phyloP scores from a whole-genome alignment of 2,113 vertebrate species.

The Bubo blakistoni region DNA sequence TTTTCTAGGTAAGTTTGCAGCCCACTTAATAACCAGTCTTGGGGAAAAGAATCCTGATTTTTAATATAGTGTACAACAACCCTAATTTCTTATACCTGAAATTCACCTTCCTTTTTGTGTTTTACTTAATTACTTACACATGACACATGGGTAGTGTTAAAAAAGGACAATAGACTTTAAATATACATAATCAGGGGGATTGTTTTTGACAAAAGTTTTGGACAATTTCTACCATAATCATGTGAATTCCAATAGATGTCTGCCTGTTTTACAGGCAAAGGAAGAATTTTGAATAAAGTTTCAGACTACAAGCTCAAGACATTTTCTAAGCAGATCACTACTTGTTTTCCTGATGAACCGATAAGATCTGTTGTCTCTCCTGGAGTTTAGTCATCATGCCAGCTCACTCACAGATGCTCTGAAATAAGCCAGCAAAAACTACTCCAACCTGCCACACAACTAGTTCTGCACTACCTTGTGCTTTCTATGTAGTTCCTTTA shows the following conservation, averaged over 20 bases:
- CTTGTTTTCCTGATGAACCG: not conserved
- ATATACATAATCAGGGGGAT: not conserved
- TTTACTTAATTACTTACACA: not conserved
- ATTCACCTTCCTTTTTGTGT: not conserved
- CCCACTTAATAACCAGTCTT: not conserved
- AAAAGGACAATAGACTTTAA: not conserved
- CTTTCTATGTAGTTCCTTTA: not conserved
- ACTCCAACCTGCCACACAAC: not conserved
- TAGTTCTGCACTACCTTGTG: not conserved
- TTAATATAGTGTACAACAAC: not conserved
- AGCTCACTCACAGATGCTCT: not conserved
- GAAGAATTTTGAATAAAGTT: not conserved
- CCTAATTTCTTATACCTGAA: not conserved
- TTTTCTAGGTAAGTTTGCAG: not conserved
- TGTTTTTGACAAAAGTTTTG: not conserved
- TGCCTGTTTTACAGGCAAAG: not conserved
- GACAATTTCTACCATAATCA: not conserved
- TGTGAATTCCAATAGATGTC: not conserved
- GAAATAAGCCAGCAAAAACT: not conserved
- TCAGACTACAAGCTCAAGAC: not conserved
- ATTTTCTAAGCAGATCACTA: not conserved
- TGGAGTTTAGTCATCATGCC: not conserved
- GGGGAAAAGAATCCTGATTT: not conserved
- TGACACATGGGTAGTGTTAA: not conserved
- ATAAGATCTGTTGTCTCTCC: not conserved